A percentile compares a stretch with the other conserved stretches of the same genome.
Conservation (phyloP, 2,797 vertebrate species). For the Anguilla pacifica region DNA sequence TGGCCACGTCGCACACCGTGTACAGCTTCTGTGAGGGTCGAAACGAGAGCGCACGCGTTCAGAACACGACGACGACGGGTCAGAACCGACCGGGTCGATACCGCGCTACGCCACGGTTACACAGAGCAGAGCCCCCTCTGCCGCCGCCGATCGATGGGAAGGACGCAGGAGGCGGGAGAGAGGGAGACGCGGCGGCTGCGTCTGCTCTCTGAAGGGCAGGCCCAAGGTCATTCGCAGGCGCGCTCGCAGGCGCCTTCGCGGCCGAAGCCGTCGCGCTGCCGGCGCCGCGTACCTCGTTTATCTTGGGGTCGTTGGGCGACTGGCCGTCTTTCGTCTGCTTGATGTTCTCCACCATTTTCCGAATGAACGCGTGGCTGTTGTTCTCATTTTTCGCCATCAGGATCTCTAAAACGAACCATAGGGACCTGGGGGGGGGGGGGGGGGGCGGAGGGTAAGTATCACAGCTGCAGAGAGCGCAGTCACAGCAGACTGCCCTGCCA, state of each 20-base stretch:
- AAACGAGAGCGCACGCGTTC: background rate
- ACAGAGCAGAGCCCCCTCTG: background rate
- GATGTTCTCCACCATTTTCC: conserved; percentile 99
- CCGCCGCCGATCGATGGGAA: background rate
- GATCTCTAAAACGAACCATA: conserved; percentile 98
- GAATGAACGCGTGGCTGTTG: conserved; percentile 97
- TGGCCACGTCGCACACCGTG: conserved; percentile 97
- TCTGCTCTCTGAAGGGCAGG: background rate
- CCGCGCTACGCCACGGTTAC: background rate
- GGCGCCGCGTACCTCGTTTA: conserved; percentile 83
- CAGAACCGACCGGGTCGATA: background rate
- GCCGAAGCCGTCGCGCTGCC: background rate
- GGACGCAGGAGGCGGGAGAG: too few relatives aligned
- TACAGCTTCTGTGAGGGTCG: conserved; percentile 84
- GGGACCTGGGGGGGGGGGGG: conserved; percentile 74
- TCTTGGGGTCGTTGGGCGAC: conserved; percentile 87
- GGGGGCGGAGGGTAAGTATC: background rate
- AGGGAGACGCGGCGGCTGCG: background rate
- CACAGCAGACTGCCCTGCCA: background rate
- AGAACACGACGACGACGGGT: background rate
- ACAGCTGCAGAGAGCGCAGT: background rate
- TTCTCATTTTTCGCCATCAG: conserved; percentile 99
- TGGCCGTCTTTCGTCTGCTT: conserved; percentile 98
- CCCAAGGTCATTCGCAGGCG: background rate
- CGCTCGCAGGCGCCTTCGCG: background rate